Conservation (phyloP, 1,140 invertebrate genomes). For the Drosophila gunungcola region DNA sequence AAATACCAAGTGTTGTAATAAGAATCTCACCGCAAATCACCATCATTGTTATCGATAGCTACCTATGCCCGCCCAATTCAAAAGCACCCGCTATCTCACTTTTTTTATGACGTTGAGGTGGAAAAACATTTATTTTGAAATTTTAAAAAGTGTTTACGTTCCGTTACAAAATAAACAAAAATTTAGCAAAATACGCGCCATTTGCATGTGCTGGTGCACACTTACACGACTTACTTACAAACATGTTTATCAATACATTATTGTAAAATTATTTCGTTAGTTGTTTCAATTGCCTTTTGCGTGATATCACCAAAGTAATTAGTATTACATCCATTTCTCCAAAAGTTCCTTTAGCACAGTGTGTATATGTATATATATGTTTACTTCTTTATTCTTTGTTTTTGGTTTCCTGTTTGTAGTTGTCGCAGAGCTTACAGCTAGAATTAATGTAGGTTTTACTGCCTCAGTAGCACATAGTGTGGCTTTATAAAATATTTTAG, state of each 20-base stretch:
- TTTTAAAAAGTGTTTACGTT: slow-evolving; percentile 63
- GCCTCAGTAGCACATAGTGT: slow-evolving; percentile 67
- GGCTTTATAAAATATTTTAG: slow-evolving; percentile 57
- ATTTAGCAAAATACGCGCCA: slow-evolving; percentile 58
- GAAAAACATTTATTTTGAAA: slow-evolving; percentile 75
- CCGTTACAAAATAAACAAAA: slow-evolving; percentile 51
- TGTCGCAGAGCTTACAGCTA: slow-evolving; percentile 63
- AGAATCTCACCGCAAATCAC: no score
- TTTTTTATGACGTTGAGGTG: slow-evolving; percentile 53
- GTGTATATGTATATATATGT: slow-evolving; percentile 30
- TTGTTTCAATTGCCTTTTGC: slow-evolving; percentile 80
- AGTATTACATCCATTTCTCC: slow-evolving; percentile 52
- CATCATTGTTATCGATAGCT: background rate
- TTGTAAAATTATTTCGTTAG: slow-evolving; percentile 73
- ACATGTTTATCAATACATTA: slow-evolving; percentile 50
- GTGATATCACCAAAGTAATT: slow-evolving; percentile 78
- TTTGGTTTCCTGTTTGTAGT: slow-evolving; percentile 39
- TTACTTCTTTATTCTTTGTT: slow-evolving; percentile 29
- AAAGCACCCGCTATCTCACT: background rate
- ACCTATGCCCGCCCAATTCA: slow-evolving; percentile 3
- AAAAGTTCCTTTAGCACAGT: slow-evolving; percentile 50
- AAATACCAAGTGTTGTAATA: no score
- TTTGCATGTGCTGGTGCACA: slow-evolving; percentile 43
- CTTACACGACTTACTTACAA: slow-evolving; percentile 43
- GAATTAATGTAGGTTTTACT: slow-evolving; percentile 68